These are phyloP conservation scores for Brachypteracias leptosomus DNA, from an alignment of 2,113 vertebrate species.

Conservation along the genomic window DNA sequence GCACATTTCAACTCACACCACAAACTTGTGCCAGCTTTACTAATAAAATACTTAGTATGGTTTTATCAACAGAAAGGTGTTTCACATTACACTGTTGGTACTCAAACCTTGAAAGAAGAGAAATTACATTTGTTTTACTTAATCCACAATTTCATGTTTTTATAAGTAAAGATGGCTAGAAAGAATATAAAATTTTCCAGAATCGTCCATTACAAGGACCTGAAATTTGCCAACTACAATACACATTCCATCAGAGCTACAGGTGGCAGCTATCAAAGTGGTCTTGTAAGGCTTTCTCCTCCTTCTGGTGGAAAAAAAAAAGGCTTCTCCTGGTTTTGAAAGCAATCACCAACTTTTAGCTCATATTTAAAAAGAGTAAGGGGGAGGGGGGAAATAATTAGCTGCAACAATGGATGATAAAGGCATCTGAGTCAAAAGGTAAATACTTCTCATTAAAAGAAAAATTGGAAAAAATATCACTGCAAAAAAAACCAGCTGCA, in stretches of 20 bases:
- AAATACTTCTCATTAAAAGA: not conserved
- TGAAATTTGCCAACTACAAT: not conserved
- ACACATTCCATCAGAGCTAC: not conserved
- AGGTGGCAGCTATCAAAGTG: not conserved
- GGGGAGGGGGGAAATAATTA: not conserved
- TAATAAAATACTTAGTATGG: not conserved
- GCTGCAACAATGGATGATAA: not conserved
- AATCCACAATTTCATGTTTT: not conserved
- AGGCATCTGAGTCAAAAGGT: not conserved
- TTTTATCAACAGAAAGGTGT: not conserved
- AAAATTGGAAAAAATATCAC: not conserved
- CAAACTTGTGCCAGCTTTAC: not conserved
- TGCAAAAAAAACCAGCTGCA: not conserved
- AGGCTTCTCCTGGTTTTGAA: not conserved
- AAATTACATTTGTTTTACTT: not conserved
- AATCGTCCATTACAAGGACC: not conserved
- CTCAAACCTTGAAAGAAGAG: not conserved
- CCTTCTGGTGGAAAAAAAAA: not conserved
- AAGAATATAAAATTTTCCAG: not conserved
- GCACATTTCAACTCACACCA: not conserved
- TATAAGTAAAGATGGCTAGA: not conserved
- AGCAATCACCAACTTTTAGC: not conserved
- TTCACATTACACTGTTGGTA: not conserved
- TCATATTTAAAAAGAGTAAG: not conserved
- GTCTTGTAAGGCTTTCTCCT: not conserved